Percentiles rank a stretch among this genome's conserved stretches.
Evolutionary conservation across 1,140 invertebrate species (phyloP).

Genomic region (Artemia franciscana): DNA sequence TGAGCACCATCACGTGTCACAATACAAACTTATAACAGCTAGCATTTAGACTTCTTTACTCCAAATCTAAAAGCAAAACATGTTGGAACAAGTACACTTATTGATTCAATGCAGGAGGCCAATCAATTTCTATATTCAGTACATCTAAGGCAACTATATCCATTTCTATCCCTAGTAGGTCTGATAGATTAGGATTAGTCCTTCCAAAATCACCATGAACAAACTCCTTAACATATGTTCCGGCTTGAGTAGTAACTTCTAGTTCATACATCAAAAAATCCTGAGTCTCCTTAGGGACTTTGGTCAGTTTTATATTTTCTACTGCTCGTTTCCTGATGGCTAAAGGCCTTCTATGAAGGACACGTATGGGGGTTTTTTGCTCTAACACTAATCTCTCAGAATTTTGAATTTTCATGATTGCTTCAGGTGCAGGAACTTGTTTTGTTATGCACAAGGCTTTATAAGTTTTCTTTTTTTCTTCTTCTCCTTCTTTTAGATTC

Average conservation of each 20-base stretch:
- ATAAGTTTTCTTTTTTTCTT: slow-evolving; percentile 61
- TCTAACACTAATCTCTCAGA: slow-evolving; percentile 26
- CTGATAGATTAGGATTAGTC: slow-evolving; percentile 44
- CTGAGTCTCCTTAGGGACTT: slow-evolving; percentile 16
- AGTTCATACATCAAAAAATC: slow-evolving; percentile 34
- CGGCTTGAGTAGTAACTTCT: slow-evolving; percentile 59
- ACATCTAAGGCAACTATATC: slow-evolving; percentile 45
- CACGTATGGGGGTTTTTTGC: slow-evolving; percentile 60
- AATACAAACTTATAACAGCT: too few species aligned
- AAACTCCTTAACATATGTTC: slow-evolving; percentile 93
- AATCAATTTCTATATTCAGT: slow-evolving; percentile 20
- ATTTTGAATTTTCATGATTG: slow-evolving; percentile 25
- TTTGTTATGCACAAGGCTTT: slow-evolving; percentile 41
- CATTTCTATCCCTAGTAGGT: slow-evolving; percentile 27
- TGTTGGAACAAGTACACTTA: too few species aligned
- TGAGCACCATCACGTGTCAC: too few species aligned
- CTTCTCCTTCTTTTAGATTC: slow-evolving; percentile 57
- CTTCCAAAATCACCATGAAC: slow-evolving; percentile 82
- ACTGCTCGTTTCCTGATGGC: slow-evolving; percentile 35
- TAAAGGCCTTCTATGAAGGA: slow-evolving; percentile 52
- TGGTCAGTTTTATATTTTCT: slow-evolving; percentile 29
- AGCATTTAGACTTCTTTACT: too few species aligned
- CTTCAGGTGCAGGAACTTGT: slow-evolving; percentile 19
- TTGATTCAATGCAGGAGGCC: not conserved
- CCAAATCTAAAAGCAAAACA: too few species aligned